Evolutionary conservation across 1,140 invertebrate genomes (phyloP).

Genomic region (Drosophila setifemur): DNA sequence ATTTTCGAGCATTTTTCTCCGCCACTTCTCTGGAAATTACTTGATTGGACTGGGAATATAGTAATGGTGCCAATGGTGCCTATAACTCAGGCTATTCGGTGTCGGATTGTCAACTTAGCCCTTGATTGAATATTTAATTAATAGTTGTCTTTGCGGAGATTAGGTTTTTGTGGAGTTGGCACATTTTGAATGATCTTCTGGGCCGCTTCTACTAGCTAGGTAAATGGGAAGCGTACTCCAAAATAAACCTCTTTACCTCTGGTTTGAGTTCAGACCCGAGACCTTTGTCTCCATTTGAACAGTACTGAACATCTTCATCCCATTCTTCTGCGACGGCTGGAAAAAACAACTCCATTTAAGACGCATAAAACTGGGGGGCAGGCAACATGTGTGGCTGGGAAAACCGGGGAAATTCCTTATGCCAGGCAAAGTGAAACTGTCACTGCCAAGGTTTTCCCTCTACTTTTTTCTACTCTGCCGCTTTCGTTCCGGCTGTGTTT

Average conservation of each 20-base stretch:
- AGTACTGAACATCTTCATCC: not conserved
- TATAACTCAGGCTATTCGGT: constrained; percentile 5
- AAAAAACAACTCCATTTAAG: constrained; percentile 67
- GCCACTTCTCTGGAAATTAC: constrained; percentile 25
- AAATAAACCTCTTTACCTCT: too few relatives aligned
- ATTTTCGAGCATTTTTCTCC: constrained; percentile 26
- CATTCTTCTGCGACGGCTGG: constrained; percentile 3
- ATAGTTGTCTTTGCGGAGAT: not conserved
- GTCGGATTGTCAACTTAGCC: not conserved
- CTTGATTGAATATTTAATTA: constrained; percentile 26
- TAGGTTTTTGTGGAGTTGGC: too few relatives aligned
- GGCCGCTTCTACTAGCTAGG: too few relatives aligned
- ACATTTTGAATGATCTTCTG: too few relatives aligned
- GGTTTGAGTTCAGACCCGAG: too few relatives aligned
- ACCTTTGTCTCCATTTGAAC: not conserved
- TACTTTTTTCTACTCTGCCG: constrained; percentile 20
- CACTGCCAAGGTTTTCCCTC: constrained; percentile 62
- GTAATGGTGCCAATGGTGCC: constrained; percentile 24
- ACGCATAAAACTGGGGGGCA: constrained; percentile 69
- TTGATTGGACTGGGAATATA: constrained; percentile 45
- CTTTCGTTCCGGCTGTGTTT: not conserved
- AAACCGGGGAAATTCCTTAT: constrained; percentile 60
- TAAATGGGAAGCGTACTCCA: too few relatives aligned
- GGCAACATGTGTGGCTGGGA: constrained; percentile 70
- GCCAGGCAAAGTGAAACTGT: constrained; percentile 76